Evolutionary conservation across 2,888 invertebrate species (phyloP).

Genomic region (Scaptomyza reducta): DNA sequence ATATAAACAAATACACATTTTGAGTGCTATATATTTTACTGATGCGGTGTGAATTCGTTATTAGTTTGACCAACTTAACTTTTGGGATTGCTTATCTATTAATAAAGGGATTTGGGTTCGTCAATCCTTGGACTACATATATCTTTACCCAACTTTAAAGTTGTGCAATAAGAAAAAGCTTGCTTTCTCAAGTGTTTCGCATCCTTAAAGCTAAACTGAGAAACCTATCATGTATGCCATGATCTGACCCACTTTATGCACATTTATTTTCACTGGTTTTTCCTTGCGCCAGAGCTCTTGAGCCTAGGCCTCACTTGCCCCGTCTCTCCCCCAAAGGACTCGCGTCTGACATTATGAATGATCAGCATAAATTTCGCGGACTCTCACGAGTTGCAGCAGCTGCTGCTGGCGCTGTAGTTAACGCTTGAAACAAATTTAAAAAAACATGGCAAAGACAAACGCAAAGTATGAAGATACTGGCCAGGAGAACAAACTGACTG

Average conservation of each 20-base stretch:
- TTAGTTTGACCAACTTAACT: conserved; percentile 3
- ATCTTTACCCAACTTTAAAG: background rate
- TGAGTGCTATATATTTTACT: background rate
- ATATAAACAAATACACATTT: conserved; percentile 19
- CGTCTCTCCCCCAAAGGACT: conserved; percentile 19
- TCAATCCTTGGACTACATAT: too few species aligned
- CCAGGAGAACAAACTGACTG: conserved; percentile 62
- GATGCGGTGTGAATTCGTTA: conserved; percentile 2
- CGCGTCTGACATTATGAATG: conserved; percentile 78
- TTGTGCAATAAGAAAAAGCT: background rate
- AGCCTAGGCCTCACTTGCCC: conserved; percentile 34
- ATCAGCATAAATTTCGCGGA: conserved; percentile 79
- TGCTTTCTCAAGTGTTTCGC: background rate
- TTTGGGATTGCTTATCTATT: too few species aligned
- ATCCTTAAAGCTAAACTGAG: conserved; percentile 1
- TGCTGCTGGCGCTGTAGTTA: conserved; percentile 26
- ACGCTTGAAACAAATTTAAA: background rate
- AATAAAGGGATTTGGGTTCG: background rate
- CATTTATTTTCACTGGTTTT: conserved; percentile 63
- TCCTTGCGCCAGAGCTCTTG: conserved; percentile 9
- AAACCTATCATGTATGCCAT: conserved; percentile 13
- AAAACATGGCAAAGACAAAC: conserved; percentile 21
- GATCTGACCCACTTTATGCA: conserved; percentile 64
- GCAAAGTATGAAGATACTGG: conserved; percentile 56
- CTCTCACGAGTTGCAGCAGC: conserved; percentile 61